phyloP scores from a whole-genome alignment of 2,113 vertebrate genomes.

The Nothobranchius furzeri region DNA sequence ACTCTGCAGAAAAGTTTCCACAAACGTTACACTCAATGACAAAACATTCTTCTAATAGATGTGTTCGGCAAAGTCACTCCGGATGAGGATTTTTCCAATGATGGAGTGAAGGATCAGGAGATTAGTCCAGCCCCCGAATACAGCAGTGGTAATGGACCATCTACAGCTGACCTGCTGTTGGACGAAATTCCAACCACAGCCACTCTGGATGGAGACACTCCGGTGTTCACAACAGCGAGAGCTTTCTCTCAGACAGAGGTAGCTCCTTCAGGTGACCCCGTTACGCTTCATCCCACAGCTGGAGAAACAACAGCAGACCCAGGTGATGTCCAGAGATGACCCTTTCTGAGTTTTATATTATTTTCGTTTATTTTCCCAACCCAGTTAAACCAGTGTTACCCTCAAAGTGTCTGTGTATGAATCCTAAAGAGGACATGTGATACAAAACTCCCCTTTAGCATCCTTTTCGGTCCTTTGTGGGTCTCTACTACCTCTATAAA shows the following conservation, averaged over 20 bases:
- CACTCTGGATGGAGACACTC: neutral
- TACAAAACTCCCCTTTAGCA: too few species aligned
- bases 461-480: too few species aligned
- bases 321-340: constrained; percentile 26
- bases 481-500: too few species aligned
- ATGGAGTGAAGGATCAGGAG: constrained; percentile 5
- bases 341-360: neutral
- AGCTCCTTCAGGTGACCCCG: neutral
- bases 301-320: constrained; percentile 1
- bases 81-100: constrained; percentile 2
- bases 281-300: neutral
- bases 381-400: neutral
- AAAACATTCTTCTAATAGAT: constrained; percentile 27
- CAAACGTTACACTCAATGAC: neutral
- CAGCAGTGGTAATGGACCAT: constrained; percentile 37
- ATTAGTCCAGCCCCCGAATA: constrained; percentile 29
- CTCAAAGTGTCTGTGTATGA: neutral
- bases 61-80: neutral
- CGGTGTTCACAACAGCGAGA: constrained; percentile 21
- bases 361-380: too few species aligned
- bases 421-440: too few species aligned
- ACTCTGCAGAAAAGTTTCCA: neutral
- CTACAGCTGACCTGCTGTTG: constrained; percentile 9
- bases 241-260: neutral
- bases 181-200: constrained; percentile 13